Evolutionary conservation across 2,113 vertebrate genomes (phyloP).

Genomic region (Vidua chalybeata): DNA sequence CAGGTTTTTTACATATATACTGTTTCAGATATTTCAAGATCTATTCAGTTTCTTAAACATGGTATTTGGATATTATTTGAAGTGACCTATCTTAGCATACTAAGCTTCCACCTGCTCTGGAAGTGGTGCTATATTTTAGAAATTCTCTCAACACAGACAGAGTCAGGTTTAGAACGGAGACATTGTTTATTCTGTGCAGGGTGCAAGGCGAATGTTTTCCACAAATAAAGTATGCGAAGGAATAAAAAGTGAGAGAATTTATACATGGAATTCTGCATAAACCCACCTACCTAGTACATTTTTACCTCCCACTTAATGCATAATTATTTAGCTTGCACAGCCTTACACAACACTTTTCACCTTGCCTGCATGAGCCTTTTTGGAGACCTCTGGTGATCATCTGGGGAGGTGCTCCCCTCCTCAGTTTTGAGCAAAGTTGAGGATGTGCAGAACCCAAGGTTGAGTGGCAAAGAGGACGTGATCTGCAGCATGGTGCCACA

Average conservation of each 20-base stretch:
- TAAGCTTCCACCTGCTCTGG: neutral
- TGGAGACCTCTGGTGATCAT: neutral
- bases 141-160: neutral
- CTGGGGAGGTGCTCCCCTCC: accelerated
- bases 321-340: neutral
- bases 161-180: neutral
- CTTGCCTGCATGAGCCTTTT: too few species aligned
- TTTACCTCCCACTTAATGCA: neutral
- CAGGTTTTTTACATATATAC: neutral
- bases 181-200: neutral
- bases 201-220: neutral
- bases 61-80: neutral
- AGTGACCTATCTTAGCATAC: neutral
- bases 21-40: neutral
- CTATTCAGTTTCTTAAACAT: neutral
- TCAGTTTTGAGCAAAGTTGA: neutral
- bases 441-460: neutral
- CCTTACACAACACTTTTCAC: neutral
- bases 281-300: neutral
- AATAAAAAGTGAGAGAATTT: neutral
- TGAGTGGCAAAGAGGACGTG: neutral
- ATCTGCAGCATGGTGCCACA: neutral
- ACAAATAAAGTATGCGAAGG: neutral
- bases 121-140: neutral
- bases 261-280: neutral